Percentiles rank a stretch among this genome's conserved stretches.
Conservation (phyloP, 53 echinoderm and acorn worm species). For the Actinopyga echinites region DNA sequence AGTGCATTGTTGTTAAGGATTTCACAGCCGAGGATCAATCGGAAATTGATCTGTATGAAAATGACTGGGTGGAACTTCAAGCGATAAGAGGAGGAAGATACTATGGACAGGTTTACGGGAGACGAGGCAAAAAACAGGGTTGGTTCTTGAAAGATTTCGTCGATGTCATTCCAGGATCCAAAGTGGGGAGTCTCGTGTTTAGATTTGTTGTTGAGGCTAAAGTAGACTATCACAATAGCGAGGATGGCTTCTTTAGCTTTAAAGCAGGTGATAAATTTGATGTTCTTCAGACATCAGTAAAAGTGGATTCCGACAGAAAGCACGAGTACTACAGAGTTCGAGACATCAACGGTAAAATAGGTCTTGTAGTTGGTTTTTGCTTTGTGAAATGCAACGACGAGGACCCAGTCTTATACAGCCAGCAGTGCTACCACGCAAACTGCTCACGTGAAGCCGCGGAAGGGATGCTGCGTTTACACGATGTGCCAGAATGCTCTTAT, state of each 20-base stretch:
- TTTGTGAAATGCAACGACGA: constrained; percentile 12
- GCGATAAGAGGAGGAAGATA: not conserved
- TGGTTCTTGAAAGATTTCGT: constrained; percentile 18
- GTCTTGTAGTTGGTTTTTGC: not conserved
- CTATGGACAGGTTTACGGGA: not conserved
- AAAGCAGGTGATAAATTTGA: constrained; percentile 7
- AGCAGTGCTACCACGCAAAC: constrained; percentile 3
- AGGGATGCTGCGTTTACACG: not conserved
- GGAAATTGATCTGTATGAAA: constrained; percentile 11
- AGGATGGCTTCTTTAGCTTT: not conserved
- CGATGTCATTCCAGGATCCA: constrained; percentile 7
- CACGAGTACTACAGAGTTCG: not conserved
- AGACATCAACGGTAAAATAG: constrained; percentile 7
- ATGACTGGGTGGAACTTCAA: constrained; percentile 23
- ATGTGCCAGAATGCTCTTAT: not conserved
- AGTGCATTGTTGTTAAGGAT: constrained; percentile 11
- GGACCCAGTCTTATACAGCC: not conserved
- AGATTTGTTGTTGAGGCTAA: constrained; percentile 10
- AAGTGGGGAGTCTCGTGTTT: constrained; percentile 13
- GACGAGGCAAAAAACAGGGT: not conserved
- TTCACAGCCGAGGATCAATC: constrained; percentile 1
- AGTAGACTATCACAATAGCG: not conserved
- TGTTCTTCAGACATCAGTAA: not conserved
- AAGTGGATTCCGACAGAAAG: not conserved
- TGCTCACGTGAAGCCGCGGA: not conserved